Base-by-base conservation (phyloP, 2,888 invertebrate genomes). In the Ferdinandea cuprea region DNA sequence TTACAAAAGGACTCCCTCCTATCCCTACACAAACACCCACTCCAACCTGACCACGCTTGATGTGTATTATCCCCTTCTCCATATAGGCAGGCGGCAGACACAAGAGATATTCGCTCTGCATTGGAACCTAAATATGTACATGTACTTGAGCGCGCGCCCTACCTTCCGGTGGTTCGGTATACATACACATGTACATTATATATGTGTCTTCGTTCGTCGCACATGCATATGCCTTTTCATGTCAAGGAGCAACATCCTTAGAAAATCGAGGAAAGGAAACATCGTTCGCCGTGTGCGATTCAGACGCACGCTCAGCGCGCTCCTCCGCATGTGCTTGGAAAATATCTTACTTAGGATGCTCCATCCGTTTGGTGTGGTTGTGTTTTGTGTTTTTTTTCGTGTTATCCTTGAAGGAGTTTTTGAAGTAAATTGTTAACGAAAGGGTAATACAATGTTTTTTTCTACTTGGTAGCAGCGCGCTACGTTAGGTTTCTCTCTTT, bases 231-330 rank as follows among this genome's bases (percentile, higher is more conserved):
- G 63, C 44, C 74, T 80, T 74, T 80, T 80, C 63, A 58, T 69
- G 68, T 80, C 63, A 80, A 80, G 74, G 69, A 69, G 74, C 74
- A 74, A 80, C 63, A 69, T 80, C 74, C 69, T 74, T 74, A 56
- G 56, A 21, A 73, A 73, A 79, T 54, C 46, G 66, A 79, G 54
- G 50, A 32, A 50, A 59, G n/a, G n/a, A 40, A 48, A 25, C 37
- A 46, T 32, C 32, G 32, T 32, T 5, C 35, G 9, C 9, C 35
- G 17, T 42, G 42, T 19, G 46, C 8, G 30, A 35, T 50, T 50
- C 50, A 74, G 69, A 80, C 74, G 80, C 58, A 74, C 74, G 80
- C 74, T 74, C 74, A 58, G 56, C n/a, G n/a, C n/a, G n/a, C 44
- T 44, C 19, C 19, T 19, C 17, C 15, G 48, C 28, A 58, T 58